A percentile compares a stretch with the other conserved stretches of the same genome.
Evolutionary conservation across 2,888 invertebrate genomes (phyloP).

Genomic region (Phaedon cochleariae): DNA sequence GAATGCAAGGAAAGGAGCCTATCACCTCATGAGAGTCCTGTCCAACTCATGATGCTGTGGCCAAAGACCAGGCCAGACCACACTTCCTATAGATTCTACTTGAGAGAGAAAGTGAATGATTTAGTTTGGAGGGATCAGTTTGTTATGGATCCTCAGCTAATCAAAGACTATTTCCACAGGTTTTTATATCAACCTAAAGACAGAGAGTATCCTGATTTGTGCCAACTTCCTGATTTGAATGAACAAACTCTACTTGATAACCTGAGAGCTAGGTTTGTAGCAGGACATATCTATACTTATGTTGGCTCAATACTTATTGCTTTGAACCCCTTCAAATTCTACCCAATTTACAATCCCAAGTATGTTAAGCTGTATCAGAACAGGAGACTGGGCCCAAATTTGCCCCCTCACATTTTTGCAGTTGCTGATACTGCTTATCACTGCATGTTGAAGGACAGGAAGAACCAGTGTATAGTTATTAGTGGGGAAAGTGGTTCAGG

Average conservation of each 20-base stretch:
- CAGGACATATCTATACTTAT: slow-evolving; percentile 95
- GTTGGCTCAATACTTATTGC: slow-evolving; percentile 96
- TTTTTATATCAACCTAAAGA: slow-evolving; percentile 92
- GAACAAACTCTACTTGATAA: slow-evolving; percentile 93
- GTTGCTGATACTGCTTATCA: slow-evolving; percentile 94
- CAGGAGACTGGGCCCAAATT: slow-evolving; percentile 86
- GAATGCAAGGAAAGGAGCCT: slow-evolving; percentile 93
- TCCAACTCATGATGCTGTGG: slow-evolving; percentile 85
- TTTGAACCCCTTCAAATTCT: slow-evolving; percentile 93
- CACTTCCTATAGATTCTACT: slow-evolving; percentile 79
- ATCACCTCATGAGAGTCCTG: slow-evolving; percentile 81
- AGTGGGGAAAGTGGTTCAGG: slow-evolving; percentile 96
- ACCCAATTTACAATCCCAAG: slow-evolving; percentile 97
- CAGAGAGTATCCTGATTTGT: slow-evolving; percentile 94
- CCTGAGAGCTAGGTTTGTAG: slow-evolving; percentile 85
- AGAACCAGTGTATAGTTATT: slow-evolving; percentile 95
- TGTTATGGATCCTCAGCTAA: slow-evolving; percentile 89
- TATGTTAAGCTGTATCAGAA: slow-evolving; percentile 96
- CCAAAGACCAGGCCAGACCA: slow-evolving; percentile 69
- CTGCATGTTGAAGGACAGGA: slow-evolving; percentile 90
- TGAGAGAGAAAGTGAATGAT: slow-evolving; percentile 86
- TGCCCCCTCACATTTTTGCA: slow-evolving; percentile 97
- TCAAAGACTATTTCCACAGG: slow-evolving; percentile 90
- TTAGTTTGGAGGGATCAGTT: slow-evolving; percentile 88
- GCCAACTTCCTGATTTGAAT: slow-evolving; percentile 94